A percentile compares a stretch with the other conserved stretches of the same genome.
These are phyloP conservation scores for Omphaloscelis lunosa DNA, from an alignment of 2,888 invertebrate species.

Conservation along the genomic window DNA sequence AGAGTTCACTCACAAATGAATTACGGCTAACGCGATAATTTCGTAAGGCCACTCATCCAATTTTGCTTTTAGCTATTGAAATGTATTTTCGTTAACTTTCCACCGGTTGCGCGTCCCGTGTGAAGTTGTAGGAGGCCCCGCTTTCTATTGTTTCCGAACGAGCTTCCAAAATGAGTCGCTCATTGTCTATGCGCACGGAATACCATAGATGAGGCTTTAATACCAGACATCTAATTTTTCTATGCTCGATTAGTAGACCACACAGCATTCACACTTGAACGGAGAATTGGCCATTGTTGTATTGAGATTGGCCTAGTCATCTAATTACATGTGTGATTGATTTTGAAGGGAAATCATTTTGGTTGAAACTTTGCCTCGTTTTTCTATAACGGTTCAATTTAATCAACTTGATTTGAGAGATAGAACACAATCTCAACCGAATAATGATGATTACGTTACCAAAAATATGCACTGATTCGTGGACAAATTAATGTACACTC, in stretches of 20 bases:
- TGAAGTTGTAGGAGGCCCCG: conserved; percentile 77
- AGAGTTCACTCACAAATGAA: conserved; percentile 85
- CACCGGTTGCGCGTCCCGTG: conserved; percentile 79
- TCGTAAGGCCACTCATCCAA: conserved; percentile 85
- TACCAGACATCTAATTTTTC: conserved; percentile 77
- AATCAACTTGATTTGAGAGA: conserved; percentile 27
- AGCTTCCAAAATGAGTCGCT: conserved; percentile 73
- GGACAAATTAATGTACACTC: not conserved
- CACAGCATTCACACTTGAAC: conserved; percentile 72
- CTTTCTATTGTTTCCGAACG: conserved; percentile 84
- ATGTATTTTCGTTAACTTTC: conserved; percentile 89
- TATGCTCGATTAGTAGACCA: conserved; percentile 79
- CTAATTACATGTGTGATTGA: conserved; percentile 68
- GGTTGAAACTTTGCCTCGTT: conserved; percentile 22
- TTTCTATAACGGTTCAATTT: conserved; percentile 29
- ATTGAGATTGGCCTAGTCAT: conserved; percentile 65
- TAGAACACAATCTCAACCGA: not conserved
- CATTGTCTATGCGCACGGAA: conserved; percentile 76
- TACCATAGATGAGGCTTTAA: conserved; percentile 81
- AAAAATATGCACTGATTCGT: not conserved
- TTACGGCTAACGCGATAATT: conserved; percentile 87
- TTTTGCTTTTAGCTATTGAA: conserved; percentile 88
- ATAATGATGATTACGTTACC: not conserved
- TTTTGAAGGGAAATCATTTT: conserved; percentile 54
- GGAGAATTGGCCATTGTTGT: conserved; percentile 81